A percentile compares a stretch with the other conserved stretches of the same genome.
Conservation (phyloP, 2,113 vertebrate species). For the Microcebus griseorufus region DNA sequence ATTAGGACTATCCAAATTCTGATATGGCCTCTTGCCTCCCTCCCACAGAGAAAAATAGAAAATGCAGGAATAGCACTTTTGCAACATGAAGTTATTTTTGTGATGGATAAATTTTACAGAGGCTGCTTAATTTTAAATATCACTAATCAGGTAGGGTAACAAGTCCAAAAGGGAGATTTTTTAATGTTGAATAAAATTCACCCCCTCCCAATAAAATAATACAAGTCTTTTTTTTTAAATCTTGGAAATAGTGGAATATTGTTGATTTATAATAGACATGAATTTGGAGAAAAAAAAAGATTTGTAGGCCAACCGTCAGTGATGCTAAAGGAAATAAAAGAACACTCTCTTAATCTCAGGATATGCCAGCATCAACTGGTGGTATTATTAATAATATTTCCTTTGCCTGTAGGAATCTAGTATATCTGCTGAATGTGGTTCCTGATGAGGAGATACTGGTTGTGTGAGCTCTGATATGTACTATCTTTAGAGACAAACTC, state of each 20-base stretch:
- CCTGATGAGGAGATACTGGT: neutral
- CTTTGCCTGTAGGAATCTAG: neutral
- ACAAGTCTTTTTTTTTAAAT: neutral
- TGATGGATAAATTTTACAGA: constrained; percentile 54
- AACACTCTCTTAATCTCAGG: constrained; percentile 21
- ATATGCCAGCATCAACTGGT: constrained; percentile 31
- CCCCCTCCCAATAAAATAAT: neutral
- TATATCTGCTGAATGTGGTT: neutral
- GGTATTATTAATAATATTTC: constrained; percentile 13
- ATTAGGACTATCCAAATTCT: constrained; percentile 40
- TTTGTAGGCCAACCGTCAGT: neutral
- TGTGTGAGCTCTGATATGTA: neutral
- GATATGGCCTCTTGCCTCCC: neutral
- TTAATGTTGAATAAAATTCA: constrained; percentile 38
- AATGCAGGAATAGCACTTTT: neutral
- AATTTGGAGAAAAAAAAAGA: neutral
- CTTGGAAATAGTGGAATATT: neutral
- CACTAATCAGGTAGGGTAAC: constrained; percentile 53
- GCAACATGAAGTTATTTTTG: neutral
- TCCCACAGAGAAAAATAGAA: neutral
- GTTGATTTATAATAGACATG: constrained; percentile 1
- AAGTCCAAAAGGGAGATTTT: constrained; percentile 15
- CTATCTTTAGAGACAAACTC: neutral
- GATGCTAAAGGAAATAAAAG: constrained; percentile 31
- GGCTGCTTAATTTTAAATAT: neutral